phyloP scores from a whole-genome alignment of 1,140 invertebrate genomes.

The Cydia pomonella region DNA sequence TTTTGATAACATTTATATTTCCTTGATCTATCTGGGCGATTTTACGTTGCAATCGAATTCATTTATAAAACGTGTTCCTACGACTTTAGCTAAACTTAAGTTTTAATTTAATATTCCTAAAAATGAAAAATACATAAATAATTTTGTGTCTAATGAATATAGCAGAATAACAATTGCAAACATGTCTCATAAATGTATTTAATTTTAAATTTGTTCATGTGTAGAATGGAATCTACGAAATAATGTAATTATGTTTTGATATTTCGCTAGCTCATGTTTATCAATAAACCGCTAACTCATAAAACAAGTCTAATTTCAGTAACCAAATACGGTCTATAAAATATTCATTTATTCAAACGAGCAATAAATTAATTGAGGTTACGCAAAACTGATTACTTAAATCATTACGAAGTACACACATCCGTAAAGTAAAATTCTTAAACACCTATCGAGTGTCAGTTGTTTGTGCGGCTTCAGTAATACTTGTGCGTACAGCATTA shows the following conservation, averaged over 20 bases:
- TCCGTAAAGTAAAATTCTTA: slow-evolving; percentile 16
- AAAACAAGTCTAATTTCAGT: neutral
- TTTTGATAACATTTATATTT: slow-evolving; percentile 4
- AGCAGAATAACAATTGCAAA: neutral
- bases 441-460: slow-evolving; percentile 27
- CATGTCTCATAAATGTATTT: neutral
- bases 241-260: neutral
- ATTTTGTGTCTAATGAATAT: neutral
- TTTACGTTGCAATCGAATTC: neutral
- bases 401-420: slow-evolving; percentile 22
- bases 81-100: neutral
- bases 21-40: neutral
- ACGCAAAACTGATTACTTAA: slow-evolving; percentile 26
- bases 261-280: neutral
- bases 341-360: slow-evolving; percentile 1
- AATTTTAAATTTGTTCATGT: neutral
- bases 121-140: neutral
- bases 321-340: neutral
- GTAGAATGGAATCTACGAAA: neutral
- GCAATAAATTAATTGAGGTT: neutral
- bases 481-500: slow-evolving; percentile 19
- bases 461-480: slow-evolving; percentile 19
- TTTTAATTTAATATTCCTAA: neutral
- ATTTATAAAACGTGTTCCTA: neutral
- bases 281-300: slow-evolving; percentile 3